phyloP scores from a whole-genome alignment of 2,113 vertebrate species.

The Pyrgilauda ruficollis region DNA sequence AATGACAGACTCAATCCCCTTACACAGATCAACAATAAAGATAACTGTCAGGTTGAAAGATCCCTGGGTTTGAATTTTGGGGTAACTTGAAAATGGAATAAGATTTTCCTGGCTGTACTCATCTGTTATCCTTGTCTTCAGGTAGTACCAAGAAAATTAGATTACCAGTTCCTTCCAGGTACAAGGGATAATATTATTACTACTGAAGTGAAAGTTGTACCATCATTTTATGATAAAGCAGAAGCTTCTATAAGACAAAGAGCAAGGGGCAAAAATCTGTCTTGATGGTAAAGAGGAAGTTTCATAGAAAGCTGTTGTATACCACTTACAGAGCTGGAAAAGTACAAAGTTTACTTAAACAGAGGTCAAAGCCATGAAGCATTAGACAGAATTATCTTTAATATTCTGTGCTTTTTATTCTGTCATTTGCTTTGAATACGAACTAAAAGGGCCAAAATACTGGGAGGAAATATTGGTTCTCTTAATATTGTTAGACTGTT shows the following conservation, averaged over 20 bases:
- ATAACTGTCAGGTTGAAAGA: neutral
- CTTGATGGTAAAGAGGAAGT: neutral
- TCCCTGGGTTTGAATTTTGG: neutral
- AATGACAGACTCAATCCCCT: neutral
- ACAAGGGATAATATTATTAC: neutral
- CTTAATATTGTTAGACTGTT: neutral
- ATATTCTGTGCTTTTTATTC: neutral
- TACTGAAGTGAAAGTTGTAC: neutral
- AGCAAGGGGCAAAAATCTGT: neutral
- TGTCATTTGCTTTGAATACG: neutral
- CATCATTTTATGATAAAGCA: neutral
- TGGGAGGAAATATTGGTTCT: neutral
- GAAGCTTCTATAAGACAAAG: neutral
- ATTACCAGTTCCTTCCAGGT: neutral
- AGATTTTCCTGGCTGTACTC: neutral
- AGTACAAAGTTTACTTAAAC: neutral
- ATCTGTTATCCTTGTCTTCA: neutral
- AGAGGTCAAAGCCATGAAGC: neutral
- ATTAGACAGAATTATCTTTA: neutral
- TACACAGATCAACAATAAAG: neutral
- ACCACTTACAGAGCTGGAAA: neutral
- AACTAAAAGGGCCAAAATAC: neutral
- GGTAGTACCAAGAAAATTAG: neutral
- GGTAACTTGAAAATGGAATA: neutral
- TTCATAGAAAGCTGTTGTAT: neutral